Base-by-base conservation (phyloP, 2,888 invertebrate genomes). In the Azorinus chamasolen region DNA sequence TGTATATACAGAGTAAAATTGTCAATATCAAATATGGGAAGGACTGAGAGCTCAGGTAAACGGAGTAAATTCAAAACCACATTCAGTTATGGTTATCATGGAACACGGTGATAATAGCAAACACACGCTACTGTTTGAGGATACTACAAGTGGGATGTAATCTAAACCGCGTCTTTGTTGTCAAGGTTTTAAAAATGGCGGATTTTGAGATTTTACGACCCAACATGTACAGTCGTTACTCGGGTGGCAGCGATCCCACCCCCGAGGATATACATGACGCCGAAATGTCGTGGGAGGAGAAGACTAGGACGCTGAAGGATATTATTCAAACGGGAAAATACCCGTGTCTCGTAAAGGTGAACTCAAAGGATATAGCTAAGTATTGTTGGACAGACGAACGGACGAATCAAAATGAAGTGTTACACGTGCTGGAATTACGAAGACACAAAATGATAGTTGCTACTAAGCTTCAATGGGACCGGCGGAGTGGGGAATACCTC, bases 381-480 rank as follows among this genome's bases (percentile, higher is more conserved):
- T 70, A 76, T 48, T 12, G 20, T 18, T 14, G 41, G 14, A 27
- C 32, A 1, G n/a, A 22, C 25, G 51, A 51, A 46, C 46, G 46
- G 43, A 20, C 18, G 59, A 55, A 22, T 41, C 6, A 59, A 65
- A 1, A 3, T 20, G 66, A 72, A 14, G 70, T 86, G 16, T 59
- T 89, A 20, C 86, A 87, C 48, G 83, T 89, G 59, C 70, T 88
- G 57, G 89, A 90, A 71, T 73, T 86, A 24, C 62, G 87, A 32
- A 69, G 88, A 24, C 80, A 83, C 53, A 88, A 89, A 73, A 84
- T 87, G 51, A 85, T 90, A 6, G 77, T 87, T 18, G 85, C 86
- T 16, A 83, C 81, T 6, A 86, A 86, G 41, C 80, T 89, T 81
- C 88, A 88, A 37, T 89, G 89, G 89, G 89, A 90, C 61, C 76